Evolutionary conservation across 2,797 vertebrate species (phyloP).

Genomic region (Mallotus villosus): DNA sequence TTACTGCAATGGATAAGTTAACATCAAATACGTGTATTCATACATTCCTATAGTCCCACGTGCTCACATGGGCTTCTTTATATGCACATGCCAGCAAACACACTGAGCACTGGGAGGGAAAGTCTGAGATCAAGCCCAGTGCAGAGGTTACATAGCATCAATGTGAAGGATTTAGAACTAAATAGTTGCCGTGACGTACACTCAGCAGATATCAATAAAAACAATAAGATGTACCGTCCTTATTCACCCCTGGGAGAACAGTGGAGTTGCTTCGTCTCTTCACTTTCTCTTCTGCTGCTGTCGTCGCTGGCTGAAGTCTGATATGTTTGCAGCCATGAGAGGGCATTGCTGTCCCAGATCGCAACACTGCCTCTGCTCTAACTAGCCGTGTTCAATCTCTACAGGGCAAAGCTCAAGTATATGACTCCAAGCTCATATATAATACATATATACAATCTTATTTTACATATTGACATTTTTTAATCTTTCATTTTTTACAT

Average conservation of each 20-base stretch:
- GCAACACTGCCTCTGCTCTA: neutral
- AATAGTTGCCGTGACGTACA: no score
- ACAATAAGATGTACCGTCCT: neutral
- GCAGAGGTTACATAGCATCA: no score
- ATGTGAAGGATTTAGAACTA: no score
- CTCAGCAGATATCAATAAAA: neutral
- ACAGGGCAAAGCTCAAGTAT: neutral
- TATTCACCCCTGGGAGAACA: neutral
- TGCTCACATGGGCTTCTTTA: conserved; percentile 37
- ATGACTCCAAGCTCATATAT: neutral
- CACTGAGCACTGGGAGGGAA: neutral
- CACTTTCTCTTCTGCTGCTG: conserved; percentile 24
- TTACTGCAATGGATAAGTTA: conserved; percentile 54
- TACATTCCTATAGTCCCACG: conserved; percentile 66
- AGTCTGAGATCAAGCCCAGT: neutral
- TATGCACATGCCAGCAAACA: neutral
- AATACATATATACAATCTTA: no score
- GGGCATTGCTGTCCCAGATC: conserved; percentile 67
- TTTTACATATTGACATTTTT: no score
- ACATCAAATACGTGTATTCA: conserved; percentile 59
- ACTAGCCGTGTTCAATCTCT: neutral
- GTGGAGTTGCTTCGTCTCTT: conserved; percentile 3
- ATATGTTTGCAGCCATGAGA: conserved; percentile 63
- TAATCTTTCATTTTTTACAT: no score
- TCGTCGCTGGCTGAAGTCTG: conserved; percentile 15